Conservation (phyloP, 2,113 vertebrate species). For the Carassius auratus region DNA sequence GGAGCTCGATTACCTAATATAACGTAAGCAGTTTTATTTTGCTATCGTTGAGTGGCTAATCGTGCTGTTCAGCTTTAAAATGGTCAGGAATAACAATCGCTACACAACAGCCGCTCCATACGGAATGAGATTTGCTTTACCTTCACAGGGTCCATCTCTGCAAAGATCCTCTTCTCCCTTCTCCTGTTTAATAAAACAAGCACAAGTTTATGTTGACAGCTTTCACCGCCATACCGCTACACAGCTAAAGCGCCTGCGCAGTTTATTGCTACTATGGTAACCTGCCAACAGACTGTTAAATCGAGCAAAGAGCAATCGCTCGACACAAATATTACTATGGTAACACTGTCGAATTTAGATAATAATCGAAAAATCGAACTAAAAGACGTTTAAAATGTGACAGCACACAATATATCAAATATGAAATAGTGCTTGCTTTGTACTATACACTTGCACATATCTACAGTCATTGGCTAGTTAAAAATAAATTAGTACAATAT, state of each 20-base stretch:
- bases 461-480: not conserved
- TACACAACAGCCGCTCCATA: not conserved
- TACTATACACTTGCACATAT: not conserved
- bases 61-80: not conserved
- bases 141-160: constrained; percentile 71
- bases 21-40: not conserved
- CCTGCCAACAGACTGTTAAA: constrained; percentile 69
- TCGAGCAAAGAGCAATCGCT: constrained; percentile 53
- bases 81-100: not conserved
- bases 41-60: not conserved
- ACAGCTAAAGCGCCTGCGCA: constrained; percentile 64
- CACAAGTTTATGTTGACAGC: constrained; percentile 50
- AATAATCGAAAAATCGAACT: constrained; percentile 19
- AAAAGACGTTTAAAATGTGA: not conserved
- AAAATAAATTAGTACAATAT: not conserved
- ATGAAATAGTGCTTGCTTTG: not conserved
- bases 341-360: not conserved
- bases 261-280: constrained; percentile 62
- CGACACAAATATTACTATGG: constrained; percentile 50
- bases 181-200: constrained; percentile 20
- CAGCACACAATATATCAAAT: not conserved
- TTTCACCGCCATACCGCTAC: constrained; percentile 64
- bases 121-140: constrained; percentile 49
- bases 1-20: not conserved
- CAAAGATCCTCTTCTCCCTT: constrained; percentile 12